Percentiles rank a stretch among this genome's conserved stretches.
phyloP scores from a whole-genome alignment of 2,888 invertebrate species.

The Bombylius major region DNA sequence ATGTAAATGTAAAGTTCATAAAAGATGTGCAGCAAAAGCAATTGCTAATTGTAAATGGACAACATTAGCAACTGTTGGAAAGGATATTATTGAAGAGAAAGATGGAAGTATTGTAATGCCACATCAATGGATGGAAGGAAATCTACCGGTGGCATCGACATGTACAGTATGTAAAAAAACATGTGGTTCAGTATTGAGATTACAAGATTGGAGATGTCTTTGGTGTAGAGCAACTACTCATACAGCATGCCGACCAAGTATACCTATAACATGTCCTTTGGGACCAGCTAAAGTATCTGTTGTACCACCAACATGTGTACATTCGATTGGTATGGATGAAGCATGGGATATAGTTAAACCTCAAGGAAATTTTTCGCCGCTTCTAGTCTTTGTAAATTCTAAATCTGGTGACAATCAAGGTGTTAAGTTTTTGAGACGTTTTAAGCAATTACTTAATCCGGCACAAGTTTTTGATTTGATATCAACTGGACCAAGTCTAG shows the following conservation, averaged over 20 bases:
- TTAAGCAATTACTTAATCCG: slow-evolving; percentile 90
- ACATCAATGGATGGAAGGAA: slow-evolving; percentile 98
- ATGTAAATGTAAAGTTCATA: slow-evolving; percentile 95
- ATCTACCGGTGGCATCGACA: slow-evolving; percentile 86
- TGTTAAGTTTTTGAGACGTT: slow-evolving; percentile 84
- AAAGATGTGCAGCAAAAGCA: slow-evolving; percentile 84
- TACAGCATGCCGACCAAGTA: slow-evolving; percentile 74
- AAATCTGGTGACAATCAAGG: slow-evolving; percentile 98
- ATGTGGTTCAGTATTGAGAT: slow-evolving; percentile 86
- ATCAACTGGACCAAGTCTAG: slow-evolving; percentile 72
- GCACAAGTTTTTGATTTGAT: slow-evolving; percentile 97
- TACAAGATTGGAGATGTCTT: slow-evolving; percentile 93
- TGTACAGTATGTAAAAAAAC: slow-evolving; percentile 91
- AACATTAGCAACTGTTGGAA: slow-evolving; percentile 87
- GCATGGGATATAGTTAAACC: slow-evolving; percentile 79
- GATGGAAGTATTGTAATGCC: slow-evolving; percentile 90
- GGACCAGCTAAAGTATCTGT: slow-evolving; percentile 84
- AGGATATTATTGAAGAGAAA: slow-evolving; percentile 82
- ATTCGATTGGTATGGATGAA: slow-evolving; percentile 79
- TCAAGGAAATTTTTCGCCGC: slow-evolving; percentile 48
- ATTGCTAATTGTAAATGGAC: slow-evolving; percentile 97
- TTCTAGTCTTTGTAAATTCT: slow-evolving; percentile 94
- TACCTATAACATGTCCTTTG: slow-evolving; percentile 68
- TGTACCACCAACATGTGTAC: slow-evolving; percentile 86
- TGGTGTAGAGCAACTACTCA: slow-evolving; percentile 92